Evolutionary conservation across 1,140 invertebrate genomes (phyloP), one percentile per base, ranked within the genome.

Genomic region (Leptinotarsa texana): DNA sequence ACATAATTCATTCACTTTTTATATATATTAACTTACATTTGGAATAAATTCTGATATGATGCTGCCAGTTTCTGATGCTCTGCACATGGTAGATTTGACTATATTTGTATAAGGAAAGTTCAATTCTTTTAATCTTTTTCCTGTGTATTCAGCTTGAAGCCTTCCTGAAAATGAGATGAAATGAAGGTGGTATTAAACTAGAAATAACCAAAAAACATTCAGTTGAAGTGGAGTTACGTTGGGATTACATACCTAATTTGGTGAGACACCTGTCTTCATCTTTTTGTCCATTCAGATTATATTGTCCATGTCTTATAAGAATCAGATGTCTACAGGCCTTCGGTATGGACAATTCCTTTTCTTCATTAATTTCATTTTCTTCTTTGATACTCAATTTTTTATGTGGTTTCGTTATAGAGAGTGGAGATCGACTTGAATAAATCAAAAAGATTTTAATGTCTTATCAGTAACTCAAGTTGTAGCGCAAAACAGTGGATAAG

Each of bases 291-390:
- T 89, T 86, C 22, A 92, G 82, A 78, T 96, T 90, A 83, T 98
- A 99, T 83, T 99, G 97, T 0, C 98, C 98, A 87, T 99, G 98
- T 49, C 98, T 89, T 77, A 99, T 94, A 6, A 99, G 88, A 78
- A 99, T 89, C 47, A 99, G 84, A 85, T 99, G 94, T 49, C 97
- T 87, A 0, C 90, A 88, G 4, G 92, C 92, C 83, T 90, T 96
- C 1, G 95, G 86, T 76, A 88, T 92, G 4, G 87, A 83, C 15
- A 88, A 88, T 79, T 91, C 90, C 63, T 89, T 80, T 77, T 90
- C 83, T 80, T 89, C 87, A 82, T 93, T 92, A 57, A 87, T 89
- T 68, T 88, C 84, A 80, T 93, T 92, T 63, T 93, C 89, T 77
- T 91, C 89, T 47, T 87, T 86, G 8, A 89, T 86, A 5, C 63